Evolutionary conservation across 1,140 invertebrate genomes (phyloP), one percentile per base, ranked within the genome.

Genomic region (Meloidogyne hapla): DNA sequence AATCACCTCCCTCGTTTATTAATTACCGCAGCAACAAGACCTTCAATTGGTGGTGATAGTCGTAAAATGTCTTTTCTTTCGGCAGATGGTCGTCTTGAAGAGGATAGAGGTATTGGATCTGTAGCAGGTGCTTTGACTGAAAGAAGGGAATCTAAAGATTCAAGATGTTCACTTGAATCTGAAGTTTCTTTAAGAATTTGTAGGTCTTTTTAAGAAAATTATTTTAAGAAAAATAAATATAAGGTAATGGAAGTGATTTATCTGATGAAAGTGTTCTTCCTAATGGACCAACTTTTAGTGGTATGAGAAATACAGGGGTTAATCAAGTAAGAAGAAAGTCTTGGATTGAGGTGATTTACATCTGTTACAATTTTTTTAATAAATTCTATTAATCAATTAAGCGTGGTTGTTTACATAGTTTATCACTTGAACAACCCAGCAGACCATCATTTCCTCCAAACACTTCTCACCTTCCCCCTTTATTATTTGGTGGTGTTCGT

Each of bases 21-120:
- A 63, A 87, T 86, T 63, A 86, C 85, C n/a, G 84, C 84, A 6
- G 85, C 85, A 25, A 56, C 18, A n/a, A 69, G 85, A 25, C 85
- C 85, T 12, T 85, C 83, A 21, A 74, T 86, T 74, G 67, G 77
- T 68, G 81, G 77, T 13, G 82, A 83, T 40, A 65, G 75, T 45
- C 72, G 84, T 42, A 86, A 86, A 72, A 86, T 87, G 84, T 86
- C 84, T 33, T 86, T 87, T 69, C 79, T 86, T 21, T 85, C 84
- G 5, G 84, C 85, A 5, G 84, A 85, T 61, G 84, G 84, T 23
- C 77, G 84, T 25, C 72, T 85, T 33, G 84, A 85, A 67, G 48
- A 56, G n/a, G 84, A 85, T 67, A 73, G 80, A 18, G 65, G 65
- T 62, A n/a, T n/a, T n/a, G 45, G 45, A 18, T n/a, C 6, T n/a